These are phyloP conservation scores for Lepetodrilus schrolli DNA, from an alignment of 2,888 invertebrate species.

Conservation along the genomic window DNA sequence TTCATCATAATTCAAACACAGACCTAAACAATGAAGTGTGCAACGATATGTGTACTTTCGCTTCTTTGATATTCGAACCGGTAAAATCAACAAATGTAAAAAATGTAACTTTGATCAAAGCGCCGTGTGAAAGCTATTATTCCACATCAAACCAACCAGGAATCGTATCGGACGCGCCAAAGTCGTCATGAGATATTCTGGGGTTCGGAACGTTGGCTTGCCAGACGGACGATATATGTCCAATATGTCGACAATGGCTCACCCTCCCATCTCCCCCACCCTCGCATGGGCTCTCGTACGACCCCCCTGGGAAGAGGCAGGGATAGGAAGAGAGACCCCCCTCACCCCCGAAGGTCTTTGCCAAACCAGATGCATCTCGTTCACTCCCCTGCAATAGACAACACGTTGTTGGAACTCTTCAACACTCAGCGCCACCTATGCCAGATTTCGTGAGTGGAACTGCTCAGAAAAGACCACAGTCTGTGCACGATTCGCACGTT, in stretches of 20 bases:
- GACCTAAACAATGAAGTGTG: constrained; percentile 21
- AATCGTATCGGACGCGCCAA: neutral
- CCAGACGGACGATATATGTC: neutral
- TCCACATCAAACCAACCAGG: constrained; percentile 6
- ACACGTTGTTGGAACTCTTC: neutral
- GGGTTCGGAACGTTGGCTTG: neutral
- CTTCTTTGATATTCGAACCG: constrained; percentile 27
- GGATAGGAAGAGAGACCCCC: neutral
- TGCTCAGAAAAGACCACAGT: neutral
- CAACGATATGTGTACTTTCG: constrained; percentile 26
- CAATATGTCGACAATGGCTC: constrained; percentile 4
- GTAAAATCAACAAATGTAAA: constrained; percentile 31
- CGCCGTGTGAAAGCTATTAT: constrained; percentile 20
- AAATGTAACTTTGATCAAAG: constrained; percentile 32
- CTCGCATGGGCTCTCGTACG: neutral
- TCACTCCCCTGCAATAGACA: neutral
- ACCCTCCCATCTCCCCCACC: neutral
- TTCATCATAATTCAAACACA: constrained; percentile 25
- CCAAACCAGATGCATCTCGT: constrained; percentile 7
- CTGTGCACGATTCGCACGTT: constrained; percentile 26
- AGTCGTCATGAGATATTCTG: constrained; percentile 9
- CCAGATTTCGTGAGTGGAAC: neutral
- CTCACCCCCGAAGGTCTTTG: neutral
- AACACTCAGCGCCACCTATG: neutral
- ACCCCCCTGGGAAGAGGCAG: neutral